Percentiles rank a stretch among this genome's conserved stretches.
These are phyloP conservation scores for Sciurus carolinensis DNA, from an alignment of 2,797 vertebrate genomes.

Conservation along the genomic window DNA sequence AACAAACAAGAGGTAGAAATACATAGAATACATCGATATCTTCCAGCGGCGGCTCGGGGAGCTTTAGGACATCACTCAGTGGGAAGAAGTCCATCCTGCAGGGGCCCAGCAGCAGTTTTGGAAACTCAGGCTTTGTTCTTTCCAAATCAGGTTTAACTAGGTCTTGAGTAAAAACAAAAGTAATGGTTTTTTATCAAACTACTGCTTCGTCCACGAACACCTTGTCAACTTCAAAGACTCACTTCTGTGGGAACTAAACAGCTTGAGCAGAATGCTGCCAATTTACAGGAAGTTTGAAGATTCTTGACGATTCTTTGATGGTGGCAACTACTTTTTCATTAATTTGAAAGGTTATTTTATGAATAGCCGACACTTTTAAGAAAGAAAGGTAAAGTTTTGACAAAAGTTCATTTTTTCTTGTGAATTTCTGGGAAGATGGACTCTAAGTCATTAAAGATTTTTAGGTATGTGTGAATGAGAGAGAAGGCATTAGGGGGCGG, in stretches of 20 bases:
- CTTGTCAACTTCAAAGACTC: slow-evolving; percentile 86
- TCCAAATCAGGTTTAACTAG: slow-evolving; percentile 74
- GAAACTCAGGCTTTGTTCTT: slow-evolving; percentile 81
- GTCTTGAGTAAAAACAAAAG: slow-evolving; percentile 74
- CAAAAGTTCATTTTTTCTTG: slow-evolving; percentile 52
- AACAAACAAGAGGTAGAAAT: neutral
- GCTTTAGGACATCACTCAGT: neutral
- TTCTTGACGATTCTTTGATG: slow-evolving; percentile 77
- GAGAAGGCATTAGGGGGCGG: neutral
- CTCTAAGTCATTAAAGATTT: neutral
- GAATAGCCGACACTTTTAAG: slow-evolving; percentile 51
- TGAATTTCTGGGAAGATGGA: neutral
- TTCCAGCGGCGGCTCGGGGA: neutral
- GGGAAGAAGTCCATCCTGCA: neutral
- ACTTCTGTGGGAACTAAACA: slow-evolving; percentile 69
- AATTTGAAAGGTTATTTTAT: slow-evolving; percentile 77
- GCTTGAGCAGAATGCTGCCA: slow-evolving; percentile 77
- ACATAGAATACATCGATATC: neutral
- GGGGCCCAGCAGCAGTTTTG: slow-evolving; percentile 43
- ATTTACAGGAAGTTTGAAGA: slow-evolving; percentile 81
- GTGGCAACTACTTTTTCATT: slow-evolving; percentile 68
- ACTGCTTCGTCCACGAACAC: slow-evolving; percentile 73
- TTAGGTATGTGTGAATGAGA: neutral
- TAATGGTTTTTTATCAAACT: slow-evolving; percentile 15
- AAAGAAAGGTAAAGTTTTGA: slow-evolving; percentile 71